Evolutionary conservation across 2,888 invertebrate genomes (phyloP).

Genomic region (Synergus japonicus): DNA sequence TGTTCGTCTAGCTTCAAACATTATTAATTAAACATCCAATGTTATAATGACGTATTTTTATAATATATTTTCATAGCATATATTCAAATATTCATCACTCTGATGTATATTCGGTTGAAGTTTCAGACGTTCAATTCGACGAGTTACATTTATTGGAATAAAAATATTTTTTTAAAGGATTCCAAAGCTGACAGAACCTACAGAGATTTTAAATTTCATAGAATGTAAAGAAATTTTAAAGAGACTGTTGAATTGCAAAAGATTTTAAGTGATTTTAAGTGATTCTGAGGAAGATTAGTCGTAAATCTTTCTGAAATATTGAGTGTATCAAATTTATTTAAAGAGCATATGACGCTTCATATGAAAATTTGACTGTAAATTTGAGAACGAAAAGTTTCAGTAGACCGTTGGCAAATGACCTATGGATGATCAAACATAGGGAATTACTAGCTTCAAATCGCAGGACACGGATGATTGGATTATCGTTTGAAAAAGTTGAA

Average conservation of each 20-base stretch:
- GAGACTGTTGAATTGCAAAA: too few species aligned
- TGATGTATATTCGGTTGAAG: too few species aligned
- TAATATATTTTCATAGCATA: background rate
- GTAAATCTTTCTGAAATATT: background rate
- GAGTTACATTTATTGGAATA: too few species aligned
- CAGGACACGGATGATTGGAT: constrained; percentile 72
- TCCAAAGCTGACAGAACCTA: too few species aligned
- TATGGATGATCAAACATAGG: constrained; percentile 67
- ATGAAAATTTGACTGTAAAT: constrained; percentile 26
- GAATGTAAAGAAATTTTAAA: too few species aligned
- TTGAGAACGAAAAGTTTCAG: constrained; percentile 30
- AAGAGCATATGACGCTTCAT: background rate
- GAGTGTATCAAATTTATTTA: constrained; percentile 2
- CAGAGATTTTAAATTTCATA: too few species aligned
- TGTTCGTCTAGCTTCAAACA: background rate
- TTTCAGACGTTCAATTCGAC: too few species aligned
- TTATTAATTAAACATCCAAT: background rate
- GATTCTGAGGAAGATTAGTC: background rate
- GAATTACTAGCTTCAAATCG: constrained; percentile 72
- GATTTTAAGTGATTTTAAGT: too few species aligned
- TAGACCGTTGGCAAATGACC: constrained; percentile 35
- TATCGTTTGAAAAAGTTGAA: constrained; percentile 63
- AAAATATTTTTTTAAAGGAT: too few species aligned
- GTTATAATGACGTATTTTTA: background rate
- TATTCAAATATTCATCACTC: too few species aligned